A percentile compares a stretch with the other conserved stretches of the same genome.
Evolutionary conservation across 2,113 vertebrate genomes (phyloP).

Genomic region (Melospiza melodia): DNA sequence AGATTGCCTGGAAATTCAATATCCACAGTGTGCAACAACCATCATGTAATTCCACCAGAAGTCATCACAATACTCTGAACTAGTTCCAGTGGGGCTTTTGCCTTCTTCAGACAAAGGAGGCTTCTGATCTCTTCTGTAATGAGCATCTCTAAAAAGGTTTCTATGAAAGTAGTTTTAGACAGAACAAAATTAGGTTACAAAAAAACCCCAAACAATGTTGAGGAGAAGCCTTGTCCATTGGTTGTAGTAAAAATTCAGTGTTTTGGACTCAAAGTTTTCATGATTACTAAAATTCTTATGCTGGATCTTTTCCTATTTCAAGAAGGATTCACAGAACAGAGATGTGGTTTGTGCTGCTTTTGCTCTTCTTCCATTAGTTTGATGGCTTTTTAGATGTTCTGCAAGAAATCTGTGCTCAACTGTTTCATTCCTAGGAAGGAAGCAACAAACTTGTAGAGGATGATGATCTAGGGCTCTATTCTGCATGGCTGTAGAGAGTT

Average conservation of each 20-base stretch:
- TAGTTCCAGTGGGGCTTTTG: neutral
- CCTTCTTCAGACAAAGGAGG: neutral
- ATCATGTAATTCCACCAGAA: neutral
- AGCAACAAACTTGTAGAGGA: neutral
- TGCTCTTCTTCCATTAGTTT: neutral
- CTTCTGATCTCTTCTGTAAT: neutral
- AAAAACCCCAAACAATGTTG: neutral
- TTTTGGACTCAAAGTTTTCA: neutral
- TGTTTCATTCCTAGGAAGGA: neutral
- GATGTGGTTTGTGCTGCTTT: neutral
- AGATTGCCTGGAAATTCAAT: neutral
- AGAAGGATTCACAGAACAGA: neutral
- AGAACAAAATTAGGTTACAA: neutral
- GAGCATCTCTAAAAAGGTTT: neutral
- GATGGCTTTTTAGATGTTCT: neutral
- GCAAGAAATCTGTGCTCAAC: neutral
- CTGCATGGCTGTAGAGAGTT: neutral
- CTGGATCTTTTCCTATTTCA: neutral
- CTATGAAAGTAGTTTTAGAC: neutral
- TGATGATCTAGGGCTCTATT: neutral
- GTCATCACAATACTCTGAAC: neutral
- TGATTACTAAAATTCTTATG: neutral
- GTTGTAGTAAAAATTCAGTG: neutral
- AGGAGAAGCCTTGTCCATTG: rapidly evolving
- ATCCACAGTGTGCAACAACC: neutral